Base-by-base conservation (phyloP, 2,888 invertebrate species). In the Fissipunctia ypsillon region DNA sequence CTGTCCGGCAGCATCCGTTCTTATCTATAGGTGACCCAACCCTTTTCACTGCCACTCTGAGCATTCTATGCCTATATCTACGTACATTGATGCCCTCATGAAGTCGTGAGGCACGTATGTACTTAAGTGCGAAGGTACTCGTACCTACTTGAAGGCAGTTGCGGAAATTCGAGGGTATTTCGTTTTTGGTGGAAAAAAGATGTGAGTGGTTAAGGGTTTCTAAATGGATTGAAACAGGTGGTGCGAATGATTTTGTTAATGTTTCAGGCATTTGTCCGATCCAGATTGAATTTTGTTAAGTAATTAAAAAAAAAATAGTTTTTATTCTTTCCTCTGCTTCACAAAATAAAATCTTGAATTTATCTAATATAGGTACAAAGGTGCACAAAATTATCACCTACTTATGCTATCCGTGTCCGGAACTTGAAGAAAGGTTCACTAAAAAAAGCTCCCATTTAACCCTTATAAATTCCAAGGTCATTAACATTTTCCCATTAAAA, bases 1-100 rank as follows among this genome's bases (percentile, higher is more conserved):
- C 92, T 92, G 94, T 92, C 92, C 92, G 89, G 85, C 52, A 22
- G 52, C 38, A 50, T 67, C 78, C 66, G 60, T 48, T 87, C 92
- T 95, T 95, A 95, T 95, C 95, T 95, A 88, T 89, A 84, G 89
- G 87, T 91, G 92, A 92, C 93, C 93, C 91, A 93, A 95, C 95
- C 95, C 95, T 95, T 95, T 94, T 95, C 95, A 94, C 91, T 91
- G 92, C 92, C 93, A 90, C 85, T 89, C 85, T 76, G 80, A 79
- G 86, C 84, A 88, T 89, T 88, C 87, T 81, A 73, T 87, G 88
- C 86, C 80, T 88, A 87, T 73, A 87, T 73, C 86, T 88, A 85
- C 84, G 88, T 84, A 87, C 84, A 86, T 85, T 87, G 85, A 89
- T 84, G 86, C 83, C 84, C 85, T 87, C 84, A 88, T 89, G 84